Evolutionary conservation across 2,888 invertebrate genomes (phyloP), one percentile per base, ranked within the genome.

Genomic region (Amblyjoppa fuscipennis): DNA sequence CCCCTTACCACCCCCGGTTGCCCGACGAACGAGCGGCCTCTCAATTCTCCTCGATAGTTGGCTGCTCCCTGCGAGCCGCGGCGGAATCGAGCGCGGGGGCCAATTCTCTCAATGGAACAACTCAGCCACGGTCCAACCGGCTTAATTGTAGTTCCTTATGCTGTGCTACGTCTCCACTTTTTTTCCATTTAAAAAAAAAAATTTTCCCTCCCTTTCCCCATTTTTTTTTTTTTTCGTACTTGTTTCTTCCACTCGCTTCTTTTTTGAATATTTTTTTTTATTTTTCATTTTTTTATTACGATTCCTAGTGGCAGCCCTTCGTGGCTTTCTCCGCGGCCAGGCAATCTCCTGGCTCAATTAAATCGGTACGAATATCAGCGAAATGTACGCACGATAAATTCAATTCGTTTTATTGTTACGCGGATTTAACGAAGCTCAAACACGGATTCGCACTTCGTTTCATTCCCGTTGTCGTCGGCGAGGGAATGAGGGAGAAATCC

Each of bases 11-110:
- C 25, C 70, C 74, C 71, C 74, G 66, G 53, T 75, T 64, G 68
- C 83, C 81, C 84, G 79, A 79, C 61, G 70, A 68, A 51, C 76
- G 70, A 74, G 74, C 73, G 80, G 85, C 85, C 89, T 91, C 92
- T 92, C 93, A 92, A 93, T 93, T 91, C 91, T 91, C 91, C 91
- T 91, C 92, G 92, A 93, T 93, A 93, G 93, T 93, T 92, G 91
- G 87, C 87, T 83, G 71, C 80, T 75, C 61, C 79, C 51, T 70
- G 71, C 78, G 78, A 61, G 59, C 20, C 70, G 90, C 90, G 89
- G 91, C 87, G 88, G 90, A 90, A 89, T 89, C 66, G 68, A 59
- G 84, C 68, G 76, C 90, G 76, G 83, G 84, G 85, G 87, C 88
- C 88, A 88, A 88, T 88, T 87, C 85, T 87, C 87, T 88, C 93